Percentiles rank a stretch among this genome's conserved stretches.
phyloP scores from a whole-genome alignment of 2,797 vertebrate genomes.

The Sebastes umbrosus region DNA sequence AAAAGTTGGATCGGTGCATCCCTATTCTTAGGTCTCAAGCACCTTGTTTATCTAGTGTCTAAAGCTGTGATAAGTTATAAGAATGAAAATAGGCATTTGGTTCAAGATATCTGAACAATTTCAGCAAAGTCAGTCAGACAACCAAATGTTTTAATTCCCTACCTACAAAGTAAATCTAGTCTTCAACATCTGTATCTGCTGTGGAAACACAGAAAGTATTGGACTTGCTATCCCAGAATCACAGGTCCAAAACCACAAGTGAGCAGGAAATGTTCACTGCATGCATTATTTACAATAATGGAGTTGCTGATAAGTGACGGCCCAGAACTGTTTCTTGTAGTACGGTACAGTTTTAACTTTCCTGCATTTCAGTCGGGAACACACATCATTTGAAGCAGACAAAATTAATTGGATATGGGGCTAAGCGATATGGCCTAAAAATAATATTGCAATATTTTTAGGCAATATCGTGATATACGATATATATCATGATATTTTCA shows the following conservation, averaged over 20 bases:
- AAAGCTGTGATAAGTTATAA: neutral
- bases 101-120: neutral
- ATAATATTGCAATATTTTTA: too few species aligned
- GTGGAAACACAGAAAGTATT: neutral
- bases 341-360: neutral
- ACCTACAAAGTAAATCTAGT: neutral
- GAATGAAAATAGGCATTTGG: neutral
- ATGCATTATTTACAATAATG: constrained; percentile 50
- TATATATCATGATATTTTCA: too few species aligned
- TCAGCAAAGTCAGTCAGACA: neutral
- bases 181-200: neutral
- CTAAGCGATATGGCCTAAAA: too few species aligned
- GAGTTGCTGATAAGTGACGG: constrained; percentile 3
- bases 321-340: constrained; percentile 1
- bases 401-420: neutral
- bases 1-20: too few species aligned
- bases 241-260: constrained; percentile 13
- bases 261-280: constrained; percentile 35
- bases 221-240: neutral
- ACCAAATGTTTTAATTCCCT: neutral
- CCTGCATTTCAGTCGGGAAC: neutral
- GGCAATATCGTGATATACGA: too few species aligned
- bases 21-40: neutral
- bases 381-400: neutral
- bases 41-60: neutral